Conservation (phyloP, 1,140 invertebrate species). For the Drosophila micromelanica region DNA sequence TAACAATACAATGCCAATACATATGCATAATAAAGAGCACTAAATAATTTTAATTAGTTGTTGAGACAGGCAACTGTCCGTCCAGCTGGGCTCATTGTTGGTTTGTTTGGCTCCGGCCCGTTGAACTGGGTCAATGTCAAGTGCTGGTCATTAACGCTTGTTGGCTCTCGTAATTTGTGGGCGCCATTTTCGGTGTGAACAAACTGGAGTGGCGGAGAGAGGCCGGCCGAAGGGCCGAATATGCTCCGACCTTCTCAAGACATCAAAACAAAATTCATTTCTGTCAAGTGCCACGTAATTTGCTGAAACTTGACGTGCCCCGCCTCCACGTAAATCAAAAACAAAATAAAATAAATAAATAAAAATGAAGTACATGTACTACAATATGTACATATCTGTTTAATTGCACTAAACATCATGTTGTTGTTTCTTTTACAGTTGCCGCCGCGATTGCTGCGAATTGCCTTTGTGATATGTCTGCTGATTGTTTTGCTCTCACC, state of each 20-base stretch:
- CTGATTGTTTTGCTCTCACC: conserved; percentile 86
- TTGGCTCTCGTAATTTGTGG: conserved; percentile 43
- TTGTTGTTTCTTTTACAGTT: conserved; percentile 84
- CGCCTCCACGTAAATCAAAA: conserved; percentile 59
- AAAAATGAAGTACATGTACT: conserved; percentile 19
- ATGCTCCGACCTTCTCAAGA: conserved; percentile 24
- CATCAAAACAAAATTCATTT: conserved; percentile 29
- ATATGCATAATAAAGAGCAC: conserved; percentile 28
- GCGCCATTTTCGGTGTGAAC: conserved; percentile 35
- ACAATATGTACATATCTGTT: conserved; percentile 23
- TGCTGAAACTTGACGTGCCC: conserved; percentile 66
- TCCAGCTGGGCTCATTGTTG: conserved; percentile 24
- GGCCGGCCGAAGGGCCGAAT: conserved; percentile 42
- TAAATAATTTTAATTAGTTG: conserved; percentile 77
- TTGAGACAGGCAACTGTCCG: conserved; percentile 52
- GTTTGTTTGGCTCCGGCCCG: conserved; percentile 16
- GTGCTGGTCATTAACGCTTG: conserved; percentile 39
- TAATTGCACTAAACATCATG: conserved; percentile 43
- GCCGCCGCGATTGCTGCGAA: conserved; percentile 86
- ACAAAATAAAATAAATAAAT: conserved; percentile 1
- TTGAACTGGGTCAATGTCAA: conserved; percentile 77
- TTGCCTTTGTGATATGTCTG: conserved; percentile 85
- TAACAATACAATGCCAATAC: conserved; percentile 60
- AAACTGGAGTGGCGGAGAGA: conserved; percentile 32
- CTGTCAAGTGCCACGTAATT: conserved; percentile 69